Evolutionary conservation across 2,888 invertebrate genomes (phyloP), one percentile per base, ranked within the genome.

Genomic region (Stictocephala bisonia): DNA sequence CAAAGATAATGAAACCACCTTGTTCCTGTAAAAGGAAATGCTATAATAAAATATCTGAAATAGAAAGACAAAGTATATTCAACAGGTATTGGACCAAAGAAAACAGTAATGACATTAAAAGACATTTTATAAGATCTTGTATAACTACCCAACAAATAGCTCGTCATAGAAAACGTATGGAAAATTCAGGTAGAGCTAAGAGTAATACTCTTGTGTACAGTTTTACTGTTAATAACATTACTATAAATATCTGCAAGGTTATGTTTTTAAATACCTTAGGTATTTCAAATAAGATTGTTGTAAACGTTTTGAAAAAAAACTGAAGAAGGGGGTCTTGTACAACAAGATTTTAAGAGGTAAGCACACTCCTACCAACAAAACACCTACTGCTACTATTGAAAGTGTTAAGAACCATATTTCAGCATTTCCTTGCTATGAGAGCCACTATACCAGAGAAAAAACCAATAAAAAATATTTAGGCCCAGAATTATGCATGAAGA

Each of bases 21-120:
- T 71, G 71, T 51, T 41, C 56, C 22, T 58, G 71, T 29, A 71
- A 29, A 71, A 71, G 24, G 71, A 58, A 71, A 22, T 71, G 71
- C 22, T 31, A 26, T 20, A 27, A 44, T 58, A 41, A 29, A 20
- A 41, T 71, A n/a, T 40, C 71, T 44, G 58, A 71, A 58, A 41
- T 18, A 27, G 71, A 58, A 41, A 58, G 58, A 41, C 15, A 71
- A 40, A 18, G 9, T 6, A 71, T 71, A 40, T 58, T 44, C 29
- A 44, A 22, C 9, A 40, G 20, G 9, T 71, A 58, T 29, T 71
- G 71, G 71, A 50, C 31, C 31, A 27, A 58, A 71, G 71, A 15
- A 58, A 58, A 29, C 40, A 58, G 15, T 58, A 41, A 15, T 20
- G 71, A 68, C 27, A 26, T 58, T 22, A 71, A 60, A 41, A 58